phyloP scores from a whole-genome alignment of 2,797 vertebrate genomes.

The Melanogrammus aeglefinus region DNA sequence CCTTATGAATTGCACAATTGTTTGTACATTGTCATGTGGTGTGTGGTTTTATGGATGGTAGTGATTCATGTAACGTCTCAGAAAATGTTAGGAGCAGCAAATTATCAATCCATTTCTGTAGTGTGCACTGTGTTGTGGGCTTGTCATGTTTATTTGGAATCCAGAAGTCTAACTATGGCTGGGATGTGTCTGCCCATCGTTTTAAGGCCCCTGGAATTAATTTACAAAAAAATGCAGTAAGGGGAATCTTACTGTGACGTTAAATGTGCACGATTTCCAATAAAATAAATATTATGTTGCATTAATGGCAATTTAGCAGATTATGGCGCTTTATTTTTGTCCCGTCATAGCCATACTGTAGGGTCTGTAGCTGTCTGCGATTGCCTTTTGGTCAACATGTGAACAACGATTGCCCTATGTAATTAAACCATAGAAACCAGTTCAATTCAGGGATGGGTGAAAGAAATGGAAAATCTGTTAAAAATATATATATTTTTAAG shows the following conservation, averaged over 20 bases:
- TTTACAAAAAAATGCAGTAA: neutral
- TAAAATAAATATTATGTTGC: neutral
- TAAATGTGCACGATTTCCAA: neutral
- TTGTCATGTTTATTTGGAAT: conserved; percentile 41
- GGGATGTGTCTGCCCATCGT: conserved; percentile 2
- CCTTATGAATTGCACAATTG: conserved; percentile 92
- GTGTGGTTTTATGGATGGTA: conserved; percentile 72
- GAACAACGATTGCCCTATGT: conserved; percentile 17
- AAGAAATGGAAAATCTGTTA: conserved; percentile 1
- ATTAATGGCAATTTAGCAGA: conserved; percentile 22
- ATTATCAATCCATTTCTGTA: neutral
- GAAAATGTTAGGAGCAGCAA: neutral
- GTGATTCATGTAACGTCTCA: conserved; percentile 54
- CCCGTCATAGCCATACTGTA: neutral
- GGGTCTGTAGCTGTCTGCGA: conserved; percentile 20
- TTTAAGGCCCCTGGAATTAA: neutral
- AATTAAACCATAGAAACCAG: conserved; percentile 5
- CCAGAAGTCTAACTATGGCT: conserved; percentile 25
- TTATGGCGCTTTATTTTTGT: conserved; percentile 34
- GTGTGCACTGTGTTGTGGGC: conserved; percentile 38
- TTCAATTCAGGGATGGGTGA: neutral
- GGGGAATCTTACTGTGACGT: neutral
- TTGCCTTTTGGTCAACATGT: conserved; percentile 31
- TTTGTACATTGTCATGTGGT: conserved; percentile 80
- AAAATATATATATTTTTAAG: conserved; percentile 13